Conservation (phyloP, 92 coral and sea anemone genomes). For the Zoanthus gigantus region DNA sequence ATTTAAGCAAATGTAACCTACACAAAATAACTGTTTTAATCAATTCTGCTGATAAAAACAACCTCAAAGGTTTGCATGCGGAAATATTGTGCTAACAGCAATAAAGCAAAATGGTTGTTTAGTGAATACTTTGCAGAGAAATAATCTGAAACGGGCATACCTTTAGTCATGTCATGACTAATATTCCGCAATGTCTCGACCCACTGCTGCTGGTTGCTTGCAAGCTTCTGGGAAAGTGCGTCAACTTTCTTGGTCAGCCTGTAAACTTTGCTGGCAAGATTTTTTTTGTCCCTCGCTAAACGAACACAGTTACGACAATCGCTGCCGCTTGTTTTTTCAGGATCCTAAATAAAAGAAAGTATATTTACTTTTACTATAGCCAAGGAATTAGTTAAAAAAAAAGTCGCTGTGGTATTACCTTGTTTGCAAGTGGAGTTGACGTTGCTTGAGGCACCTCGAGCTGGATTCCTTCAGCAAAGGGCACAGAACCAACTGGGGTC, state of each 20-base stretch:
- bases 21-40: neutral
- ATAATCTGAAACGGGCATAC: constrained; percentile 9
- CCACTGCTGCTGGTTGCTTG: constrained; percentile 16
- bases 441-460: constrained; percentile 10
- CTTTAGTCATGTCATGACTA: neutral
- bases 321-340: neutral
- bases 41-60: neutral
- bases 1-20: neutral
- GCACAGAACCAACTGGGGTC: constrained; percentile 2
- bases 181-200: neutral
- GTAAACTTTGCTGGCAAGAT: neutral
- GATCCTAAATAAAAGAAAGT: neutral
- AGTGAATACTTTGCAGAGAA: neutral
- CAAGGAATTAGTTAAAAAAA: neutral
- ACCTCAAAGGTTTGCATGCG: neutral
- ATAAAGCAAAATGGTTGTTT: neutral
- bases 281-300: constrained; percentile 1
- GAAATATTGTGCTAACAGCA: constrained; percentile 12
- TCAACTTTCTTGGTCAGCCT: neutral
- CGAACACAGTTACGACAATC: neutral
- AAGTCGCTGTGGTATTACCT: neutral
- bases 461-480: constrained; percentile 4
- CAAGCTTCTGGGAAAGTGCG: neutral
- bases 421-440: constrained; percentile 14
- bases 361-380: neutral